Percentiles rank a stretch among this genome's conserved stretches.
Evolutionary conservation across 2,113 vertebrate genomes (phyloP).

Genomic region (Syngnathoides biaculeatus): DNA sequence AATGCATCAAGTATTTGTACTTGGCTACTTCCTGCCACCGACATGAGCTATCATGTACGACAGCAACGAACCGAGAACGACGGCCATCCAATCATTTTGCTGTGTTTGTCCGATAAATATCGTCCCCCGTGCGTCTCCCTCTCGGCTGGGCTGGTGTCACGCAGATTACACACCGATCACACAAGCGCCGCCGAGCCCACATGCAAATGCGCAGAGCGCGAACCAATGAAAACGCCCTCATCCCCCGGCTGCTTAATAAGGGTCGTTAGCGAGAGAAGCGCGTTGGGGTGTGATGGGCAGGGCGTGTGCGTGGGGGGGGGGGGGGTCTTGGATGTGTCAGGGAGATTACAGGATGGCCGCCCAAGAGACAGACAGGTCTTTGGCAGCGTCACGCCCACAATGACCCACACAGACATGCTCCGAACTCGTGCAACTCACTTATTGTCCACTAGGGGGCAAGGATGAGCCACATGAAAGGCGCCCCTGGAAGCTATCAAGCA

Average conservation of each 20-base stretch:
- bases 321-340: constrained; percentile 63
- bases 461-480: constrained; percentile 60
- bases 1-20: background rate
- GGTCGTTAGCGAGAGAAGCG: constrained; percentile 69
- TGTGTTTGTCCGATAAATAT: constrained; percentile 27
- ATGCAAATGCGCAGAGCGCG: constrained; percentile 26
- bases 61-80: constrained; percentile 5
- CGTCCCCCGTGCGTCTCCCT: constrained; percentile 50
- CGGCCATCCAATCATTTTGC: constrained; percentile 26
- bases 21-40: background rate
- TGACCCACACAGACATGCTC: constrained; percentile 22
- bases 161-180: constrained; percentile 67
- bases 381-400: constrained; percentile 45
- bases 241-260: constrained; percentile 63
- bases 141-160: constrained; percentile 62
- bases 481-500: constrained; percentile 20
- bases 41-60: constrained; percentile 21
- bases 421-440: constrained; percentile 15
- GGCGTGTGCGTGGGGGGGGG: background rate
- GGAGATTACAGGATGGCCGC: constrained; percentile 66
- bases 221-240: constrained; percentile 72
- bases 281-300: background rate
- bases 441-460: constrained; percentile 81
- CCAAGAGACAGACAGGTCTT: constrained; percentile 61
- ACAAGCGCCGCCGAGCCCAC: constrained; percentile 29